Conservation (phyloP, 2,113 vertebrate species). For the Bujurquina vittata region DNA sequence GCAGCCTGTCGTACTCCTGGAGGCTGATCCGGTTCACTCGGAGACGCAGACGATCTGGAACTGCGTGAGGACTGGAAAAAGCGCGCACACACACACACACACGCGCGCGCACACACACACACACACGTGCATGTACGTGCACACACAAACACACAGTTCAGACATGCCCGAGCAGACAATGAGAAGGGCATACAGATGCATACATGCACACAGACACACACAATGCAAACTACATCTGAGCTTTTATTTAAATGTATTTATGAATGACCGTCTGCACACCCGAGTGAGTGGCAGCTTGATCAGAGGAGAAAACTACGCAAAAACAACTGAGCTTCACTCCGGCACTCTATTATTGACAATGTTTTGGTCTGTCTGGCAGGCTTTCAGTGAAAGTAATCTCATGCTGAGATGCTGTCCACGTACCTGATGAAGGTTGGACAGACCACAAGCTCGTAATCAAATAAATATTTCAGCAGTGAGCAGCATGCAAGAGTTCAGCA, state of each 20-base stretch:
- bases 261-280: background rate
- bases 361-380: background rate
- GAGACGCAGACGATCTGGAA: conserved; percentile 93
- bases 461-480: conserved; percentile 9
- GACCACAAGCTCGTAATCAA: background rate
- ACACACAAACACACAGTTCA: conserved; percentile 21
- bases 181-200: conserved; percentile 2
- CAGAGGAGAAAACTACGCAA: background rate
- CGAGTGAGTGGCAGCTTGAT: background rate
- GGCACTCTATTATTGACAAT: background rate
- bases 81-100: background rate
- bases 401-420: background rate
- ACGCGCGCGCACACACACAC: background rate
- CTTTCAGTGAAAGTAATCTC: background rate
- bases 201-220: conserved; percentile 25
- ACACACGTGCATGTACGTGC: conserved; percentile 4
- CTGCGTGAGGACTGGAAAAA: conserved; percentile 87
- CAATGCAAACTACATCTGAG: background rate
- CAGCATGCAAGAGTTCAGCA: background rate
- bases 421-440: background rate
- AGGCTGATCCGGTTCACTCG: conserved; percentile 94
- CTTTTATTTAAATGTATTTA: background rate
- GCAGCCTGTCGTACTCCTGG: conserved; percentile 93
- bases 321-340: background rate
- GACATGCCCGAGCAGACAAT: conserved; percentile 10